phyloP scores from a whole-genome alignment of 1,140 invertebrate genomes.

The Temnothorax longispinosus region DNA sequence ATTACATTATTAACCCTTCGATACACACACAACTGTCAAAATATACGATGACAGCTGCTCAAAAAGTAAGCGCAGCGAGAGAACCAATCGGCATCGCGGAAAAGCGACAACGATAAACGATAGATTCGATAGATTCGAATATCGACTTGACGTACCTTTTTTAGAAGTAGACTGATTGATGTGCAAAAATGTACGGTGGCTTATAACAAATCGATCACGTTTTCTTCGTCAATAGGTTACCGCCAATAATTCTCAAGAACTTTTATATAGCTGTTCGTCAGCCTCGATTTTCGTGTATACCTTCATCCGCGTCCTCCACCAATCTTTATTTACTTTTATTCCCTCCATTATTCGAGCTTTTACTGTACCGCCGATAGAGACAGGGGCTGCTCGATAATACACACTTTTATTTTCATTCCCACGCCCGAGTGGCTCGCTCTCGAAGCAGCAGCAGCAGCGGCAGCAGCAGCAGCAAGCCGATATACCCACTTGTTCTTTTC shows the following conservation, averaged over 20 bases:
- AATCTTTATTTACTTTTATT: conserved; percentile 77
- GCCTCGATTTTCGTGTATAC: conserved; percentile 49
- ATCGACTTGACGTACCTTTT: too few species aligned
- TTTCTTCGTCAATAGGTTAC: conserved; percentile 20
- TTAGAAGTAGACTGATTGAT: neutral
- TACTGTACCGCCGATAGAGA: conserved; percentile 61
- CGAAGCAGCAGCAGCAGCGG: conserved; percentile 47
- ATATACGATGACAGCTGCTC: too few species aligned
- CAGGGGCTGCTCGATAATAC: conserved; percentile 60
- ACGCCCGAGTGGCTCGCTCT: conserved; percentile 64
- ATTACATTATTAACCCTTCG: too few species aligned
- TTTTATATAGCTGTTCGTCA: conserved; percentile 49
- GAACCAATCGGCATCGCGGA: too few species aligned
- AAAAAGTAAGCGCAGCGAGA: too few species aligned
- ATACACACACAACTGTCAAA: too few species aligned
- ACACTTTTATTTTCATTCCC: conserved; percentile 67
- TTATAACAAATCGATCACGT: neutral
- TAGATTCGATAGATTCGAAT: too few species aligned
- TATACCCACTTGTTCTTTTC: conserved; percentile 63
- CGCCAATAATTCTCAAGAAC: conserved; percentile 42
- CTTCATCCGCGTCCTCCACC: conserved; percentile 55
- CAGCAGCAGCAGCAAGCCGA: conserved; percentile 46
- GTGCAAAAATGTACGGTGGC: neutral
- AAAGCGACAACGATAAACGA: too few species aligned
- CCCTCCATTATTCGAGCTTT: conserved; percentile 77